phyloP scores from a whole-genome alignment of 2,797 vertebrate species.

The Serranus cabrilla region DNA sequence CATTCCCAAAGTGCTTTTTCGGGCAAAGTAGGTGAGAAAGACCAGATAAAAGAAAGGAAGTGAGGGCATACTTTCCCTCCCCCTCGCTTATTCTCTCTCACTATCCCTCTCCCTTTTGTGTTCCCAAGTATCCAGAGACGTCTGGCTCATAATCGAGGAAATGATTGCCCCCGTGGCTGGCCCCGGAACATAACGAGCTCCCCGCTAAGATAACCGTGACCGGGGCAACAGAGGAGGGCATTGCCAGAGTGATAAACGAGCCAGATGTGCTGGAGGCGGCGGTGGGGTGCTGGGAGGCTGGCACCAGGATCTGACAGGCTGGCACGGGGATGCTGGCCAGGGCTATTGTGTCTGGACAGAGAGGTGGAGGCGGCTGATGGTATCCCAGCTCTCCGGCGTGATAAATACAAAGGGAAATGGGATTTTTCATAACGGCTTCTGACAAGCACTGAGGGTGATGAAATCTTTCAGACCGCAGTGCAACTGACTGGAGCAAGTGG shows the following conservation, averaged over 20 bases:
- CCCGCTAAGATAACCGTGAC: conserved; percentile 75
- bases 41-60: conserved; percentile 81
- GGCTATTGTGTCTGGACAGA: conserved; percentile 67
- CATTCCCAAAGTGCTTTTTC: conserved; percentile 37
- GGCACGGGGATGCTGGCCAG: conserved; percentile 44
- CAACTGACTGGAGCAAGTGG: conserved; percentile 37
- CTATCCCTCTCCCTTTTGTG: conserved; percentile 63
- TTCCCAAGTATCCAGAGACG: conserved; percentile 72
- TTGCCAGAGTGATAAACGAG: conserved; percentile 80
- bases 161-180: conserved; percentile 60
- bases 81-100: conserved; percentile 30
- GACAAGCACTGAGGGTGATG: conserved; percentile 54
- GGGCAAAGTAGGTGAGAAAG: conserved; percentile 48
- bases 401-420: conserved; percentile 34
- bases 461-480: conserved; percentile 47
- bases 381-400: conserved; percentile 33
- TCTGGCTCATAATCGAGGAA: conserved; percentile 80
- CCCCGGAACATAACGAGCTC: conserved; percentile 61
- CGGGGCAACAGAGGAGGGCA: conserved; percentile 66
- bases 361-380: conserved; percentile 44
- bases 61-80: conserved; percentile 80
- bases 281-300: conserved; percentile 21
- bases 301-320: conserved; percentile 47
- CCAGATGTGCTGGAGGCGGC: conserved; percentile 77
- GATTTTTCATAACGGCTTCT: conserved; percentile 37